These are phyloP conservation scores for Monochamus saltuarius DNA, from an alignment of 1,140 invertebrate species.

Conservation along the genomic window DNA sequence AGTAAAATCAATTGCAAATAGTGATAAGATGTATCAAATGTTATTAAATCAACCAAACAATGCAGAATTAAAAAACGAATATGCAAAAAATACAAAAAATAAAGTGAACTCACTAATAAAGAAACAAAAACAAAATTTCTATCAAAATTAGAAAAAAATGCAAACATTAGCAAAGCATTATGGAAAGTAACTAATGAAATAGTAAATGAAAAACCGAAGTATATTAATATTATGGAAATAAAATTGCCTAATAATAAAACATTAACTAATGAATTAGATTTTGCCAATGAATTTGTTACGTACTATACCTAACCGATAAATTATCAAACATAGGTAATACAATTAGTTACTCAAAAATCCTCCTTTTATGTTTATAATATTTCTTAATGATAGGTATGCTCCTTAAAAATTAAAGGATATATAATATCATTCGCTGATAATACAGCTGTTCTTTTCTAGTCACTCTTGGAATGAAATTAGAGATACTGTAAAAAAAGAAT, in stretches of 20 bases:
- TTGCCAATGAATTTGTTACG: not conserved
- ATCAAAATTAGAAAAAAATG: not conserved
- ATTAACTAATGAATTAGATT: not conserved
- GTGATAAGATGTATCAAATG: conserved; percentile 8
- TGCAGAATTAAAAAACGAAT: conserved; percentile 1
- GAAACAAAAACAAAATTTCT: conserved; percentile 6
- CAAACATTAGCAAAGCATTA: conserved; percentile 4
- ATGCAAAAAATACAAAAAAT: not conserved
- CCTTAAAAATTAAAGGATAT: too few species aligned
- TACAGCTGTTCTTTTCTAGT: too few species aligned
- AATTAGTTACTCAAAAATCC: too few species aligned
- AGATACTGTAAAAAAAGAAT: too few species aligned
- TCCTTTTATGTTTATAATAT: too few species aligned
- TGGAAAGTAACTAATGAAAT: conserved; percentile 6
- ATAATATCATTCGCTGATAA: too few species aligned
- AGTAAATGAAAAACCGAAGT: too few species aligned
- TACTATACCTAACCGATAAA: not conserved
- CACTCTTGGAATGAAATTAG: too few species aligned
- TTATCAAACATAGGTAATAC: not conserved
- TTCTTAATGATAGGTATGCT: too few species aligned
- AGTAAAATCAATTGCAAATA: conserved; percentile 1
- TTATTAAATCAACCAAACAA: not conserved
- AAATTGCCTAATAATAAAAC: not conserved
- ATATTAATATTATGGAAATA: not conserved
- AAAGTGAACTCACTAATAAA: not conserved